phyloP scores from a whole-genome alignment of 2,797 vertebrate genomes.

The Synanceia verrucosa region DNA sequence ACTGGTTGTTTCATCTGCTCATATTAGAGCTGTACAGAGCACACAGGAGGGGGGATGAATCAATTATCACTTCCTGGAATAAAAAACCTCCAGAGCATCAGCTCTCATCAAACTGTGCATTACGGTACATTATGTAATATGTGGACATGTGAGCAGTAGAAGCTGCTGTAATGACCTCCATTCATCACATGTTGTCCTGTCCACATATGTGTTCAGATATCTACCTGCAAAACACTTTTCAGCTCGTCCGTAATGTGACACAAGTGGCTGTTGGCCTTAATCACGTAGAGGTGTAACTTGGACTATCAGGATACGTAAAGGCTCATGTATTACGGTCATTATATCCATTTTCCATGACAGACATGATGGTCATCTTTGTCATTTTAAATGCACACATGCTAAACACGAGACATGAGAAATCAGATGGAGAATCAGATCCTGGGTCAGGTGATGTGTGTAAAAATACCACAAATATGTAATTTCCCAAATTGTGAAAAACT shows the following conservation, averaged over 20 bases:
- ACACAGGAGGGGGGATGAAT: constrained; percentile 41
- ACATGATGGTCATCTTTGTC: neutral
- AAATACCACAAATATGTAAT: neutral
- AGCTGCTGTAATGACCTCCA: neutral
- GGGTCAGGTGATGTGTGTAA: neutral
- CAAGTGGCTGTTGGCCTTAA: neutral
- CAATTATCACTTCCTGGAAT: constrained; percentile 49
- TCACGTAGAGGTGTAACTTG: constrained; percentile 16
- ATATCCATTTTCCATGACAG: constrained; percentile 17
- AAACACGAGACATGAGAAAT: neutral
- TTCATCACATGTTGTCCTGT: neutral
- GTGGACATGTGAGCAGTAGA: neutral
- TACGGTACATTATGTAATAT: neutral
- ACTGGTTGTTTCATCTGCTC: constrained; percentile 48
- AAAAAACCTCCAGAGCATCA: constrained; percentile 9
- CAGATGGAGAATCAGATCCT: neutral
- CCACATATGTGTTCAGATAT: neutral
- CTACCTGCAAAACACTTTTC: neutral
- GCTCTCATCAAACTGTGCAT: neutral
- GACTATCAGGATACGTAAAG: constrained; percentile 1
- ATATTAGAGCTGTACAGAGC: constrained; percentile 35
- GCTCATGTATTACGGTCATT: neutral
- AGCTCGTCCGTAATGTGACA: constrained; percentile 13
- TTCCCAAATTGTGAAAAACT: neutral
- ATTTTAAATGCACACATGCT: too few relatives aligned